Conservation (phyloP, 2,888 invertebrate genomes). For the Nebria salina region DNA sequence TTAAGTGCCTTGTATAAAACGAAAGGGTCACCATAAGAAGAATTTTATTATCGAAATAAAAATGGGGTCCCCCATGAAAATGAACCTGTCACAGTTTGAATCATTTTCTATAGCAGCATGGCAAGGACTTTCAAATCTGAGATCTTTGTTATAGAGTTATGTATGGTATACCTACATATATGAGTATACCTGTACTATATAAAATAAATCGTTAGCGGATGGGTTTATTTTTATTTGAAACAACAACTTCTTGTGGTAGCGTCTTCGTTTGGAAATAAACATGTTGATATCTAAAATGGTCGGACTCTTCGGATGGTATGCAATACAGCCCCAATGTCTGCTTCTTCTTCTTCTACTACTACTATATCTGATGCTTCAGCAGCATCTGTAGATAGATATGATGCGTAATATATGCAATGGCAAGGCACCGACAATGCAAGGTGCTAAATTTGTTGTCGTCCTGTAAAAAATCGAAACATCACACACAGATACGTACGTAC, state of each 20-base stretch:
- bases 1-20: slow-evolving; percentile 10
- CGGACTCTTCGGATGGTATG: slow-evolving; percentile 9
- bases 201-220: neutral
- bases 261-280: neutral
- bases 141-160: slow-evolving; percentile 2
- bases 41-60: slow-evolving; percentile 39
- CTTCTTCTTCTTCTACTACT: neutral
- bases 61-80: slow-evolving; percentile 21
- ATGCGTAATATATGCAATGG: slow-evolving; percentile 27
- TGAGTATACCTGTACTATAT: neutral
- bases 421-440: slow-evolving; percentile 13
- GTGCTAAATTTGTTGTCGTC: slow-evolving; percentile 40
- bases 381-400: slow-evolving; percentile 27
- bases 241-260: neutral
- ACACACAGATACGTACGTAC: neutral
- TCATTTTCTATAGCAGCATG: neutral
- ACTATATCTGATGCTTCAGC: neutral
- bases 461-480: slow-evolving; percentile 1
- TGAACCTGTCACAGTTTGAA: slow-evolving; percentile 23
- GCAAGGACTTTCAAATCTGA: neutral
- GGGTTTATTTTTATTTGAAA: neutral
- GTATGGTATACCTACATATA: neutral
- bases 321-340: slow-evolving; percentile 8
- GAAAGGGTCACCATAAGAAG: neutral
- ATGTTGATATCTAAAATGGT: neutral